Evolutionary conservation across 92 coral and sea anemone genomes (phyloP).

Genomic region (Siderastrea siderea): DNA sequence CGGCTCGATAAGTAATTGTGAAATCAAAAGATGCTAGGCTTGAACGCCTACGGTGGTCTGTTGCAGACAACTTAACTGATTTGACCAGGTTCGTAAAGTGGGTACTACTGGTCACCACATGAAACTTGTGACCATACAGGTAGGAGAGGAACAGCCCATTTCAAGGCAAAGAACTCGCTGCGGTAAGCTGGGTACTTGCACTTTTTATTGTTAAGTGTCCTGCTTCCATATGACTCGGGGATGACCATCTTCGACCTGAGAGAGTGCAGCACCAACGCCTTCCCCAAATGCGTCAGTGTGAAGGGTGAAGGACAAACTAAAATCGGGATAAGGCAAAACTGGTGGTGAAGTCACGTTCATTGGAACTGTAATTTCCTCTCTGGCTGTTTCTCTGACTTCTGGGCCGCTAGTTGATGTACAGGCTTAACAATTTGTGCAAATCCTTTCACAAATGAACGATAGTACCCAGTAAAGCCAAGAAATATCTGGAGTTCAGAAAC

Average conservation of each 20-base stretch:
- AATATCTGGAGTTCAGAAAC: constrained; percentile 28
- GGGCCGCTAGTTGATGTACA: constrained; percentile 12
- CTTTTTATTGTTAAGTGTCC: constrained; percentile 26
- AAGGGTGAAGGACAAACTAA: constrained; percentile 50
- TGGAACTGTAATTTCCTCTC: not conserved
- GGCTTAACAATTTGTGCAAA: constrained; percentile 50
- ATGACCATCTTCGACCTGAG: constrained; percentile 48
- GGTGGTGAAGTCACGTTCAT: constrained; percentile 63
- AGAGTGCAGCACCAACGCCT: constrained; percentile 70
- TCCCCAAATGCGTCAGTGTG: constrained; percentile 66
- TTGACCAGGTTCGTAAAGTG: constrained; percentile 62
- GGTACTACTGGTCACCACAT: constrained; percentile 56
- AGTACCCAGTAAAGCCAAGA: constrained; percentile 65
- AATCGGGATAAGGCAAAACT: constrained; percentile 60
- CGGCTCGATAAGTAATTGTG: constrained; percentile 63
- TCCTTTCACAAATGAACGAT: constrained; percentile 43
- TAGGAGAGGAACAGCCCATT: constrained; percentile 55
- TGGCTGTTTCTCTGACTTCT: not conserved
- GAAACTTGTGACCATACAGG: constrained; percentile 57
- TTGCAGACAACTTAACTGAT: constrained; percentile 57
- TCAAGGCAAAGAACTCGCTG: constrained; percentile 65
- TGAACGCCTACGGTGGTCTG: constrained; percentile 73
- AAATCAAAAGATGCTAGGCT: constrained; percentile 65
- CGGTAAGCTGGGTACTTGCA: constrained; percentile 45
- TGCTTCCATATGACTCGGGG: constrained; percentile 46